Evolutionary conservation across 2,113 vertebrate genomes (phyloP).

Genomic region (Paraplagusia blochii): DNA sequence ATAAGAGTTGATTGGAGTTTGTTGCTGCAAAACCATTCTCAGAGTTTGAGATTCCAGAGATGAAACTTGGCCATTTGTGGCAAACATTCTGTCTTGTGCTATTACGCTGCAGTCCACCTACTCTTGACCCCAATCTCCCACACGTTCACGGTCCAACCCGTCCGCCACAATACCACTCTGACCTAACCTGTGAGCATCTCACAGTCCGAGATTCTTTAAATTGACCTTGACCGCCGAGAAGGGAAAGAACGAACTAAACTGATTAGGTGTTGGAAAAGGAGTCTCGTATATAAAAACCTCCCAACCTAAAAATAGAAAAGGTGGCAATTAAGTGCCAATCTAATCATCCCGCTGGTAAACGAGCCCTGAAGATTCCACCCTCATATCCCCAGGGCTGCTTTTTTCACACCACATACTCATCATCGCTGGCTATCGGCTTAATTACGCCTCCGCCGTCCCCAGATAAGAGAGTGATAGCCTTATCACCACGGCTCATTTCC

Average conservation of each 20-base stretch:
- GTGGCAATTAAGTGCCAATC: conserved; percentile 71
- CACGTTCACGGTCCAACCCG: conserved; percentile 27
- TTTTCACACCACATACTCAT: conserved; percentile 58
- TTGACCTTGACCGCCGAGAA: conserved; percentile 59
- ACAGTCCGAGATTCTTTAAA: conserved; percentile 43
- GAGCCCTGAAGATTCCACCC: conserved; percentile 67
- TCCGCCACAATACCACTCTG: conserved; percentile 22
- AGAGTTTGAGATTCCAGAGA: conserved; percentile 34
- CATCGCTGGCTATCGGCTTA: conserved; percentile 68
- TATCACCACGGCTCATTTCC: conserved; percentile 74
- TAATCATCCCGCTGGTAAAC: conserved; percentile 69
- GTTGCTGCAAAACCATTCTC: conserved; percentile 45
- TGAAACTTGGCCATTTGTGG: conserved; percentile 42
- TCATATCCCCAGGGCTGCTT: conserved; percentile 56
- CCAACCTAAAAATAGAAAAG: conserved; percentile 67
- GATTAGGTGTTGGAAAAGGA: conserved; percentile 8
- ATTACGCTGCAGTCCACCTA: conserved; percentile 42
- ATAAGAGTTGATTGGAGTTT: conserved; percentile 49
- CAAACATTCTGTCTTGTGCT: conserved; percentile 29
- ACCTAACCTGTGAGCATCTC: conserved; percentile 23
- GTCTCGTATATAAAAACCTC: conserved; percentile 33
- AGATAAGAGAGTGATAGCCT: conserved; percentile 74
- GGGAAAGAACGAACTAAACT: conserved; percentile 18
- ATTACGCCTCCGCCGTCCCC: conserved; percentile 68
- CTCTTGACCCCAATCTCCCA: conserved; percentile 67